Conservation (phyloP, 2,797 vertebrate species). For the Gorsachius magnificus region DNA sequence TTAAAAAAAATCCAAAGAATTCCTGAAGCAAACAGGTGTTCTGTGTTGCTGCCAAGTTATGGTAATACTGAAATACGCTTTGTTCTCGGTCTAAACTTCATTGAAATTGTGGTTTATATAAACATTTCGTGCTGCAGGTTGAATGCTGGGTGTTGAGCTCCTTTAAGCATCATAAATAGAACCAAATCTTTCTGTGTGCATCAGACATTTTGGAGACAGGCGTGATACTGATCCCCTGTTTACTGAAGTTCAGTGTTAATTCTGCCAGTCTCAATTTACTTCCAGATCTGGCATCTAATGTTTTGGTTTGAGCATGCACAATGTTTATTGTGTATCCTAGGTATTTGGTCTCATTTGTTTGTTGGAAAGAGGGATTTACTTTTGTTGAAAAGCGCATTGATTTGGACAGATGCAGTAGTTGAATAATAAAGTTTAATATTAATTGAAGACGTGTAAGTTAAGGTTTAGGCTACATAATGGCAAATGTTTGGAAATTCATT, state of each 20-base stretch:
- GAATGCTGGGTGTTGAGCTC: not conserved
- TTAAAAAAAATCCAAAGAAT: not conserved
- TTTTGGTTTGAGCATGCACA: not conserved
- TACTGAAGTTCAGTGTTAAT: not conserved
- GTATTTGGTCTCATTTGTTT: not conserved
- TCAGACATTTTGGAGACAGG: not conserved
- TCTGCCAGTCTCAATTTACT: not conserved
- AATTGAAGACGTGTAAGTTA: not conserved
- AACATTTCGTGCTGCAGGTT: not conserved
- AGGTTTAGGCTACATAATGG: not conserved
- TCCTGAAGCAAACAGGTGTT: not conserved
- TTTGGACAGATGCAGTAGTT: not conserved
- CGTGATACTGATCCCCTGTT: accelerated
- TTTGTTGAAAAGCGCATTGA: not conserved
- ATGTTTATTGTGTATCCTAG: not conserved
- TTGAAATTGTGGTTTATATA: not conserved
- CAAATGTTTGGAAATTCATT: not conserved
- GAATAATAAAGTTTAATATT: not conserved
- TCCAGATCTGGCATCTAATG: not conserved
- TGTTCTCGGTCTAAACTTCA: accelerated
- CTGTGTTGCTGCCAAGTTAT: not conserved
- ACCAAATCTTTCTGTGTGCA: not conserved
- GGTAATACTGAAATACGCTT: not conserved
- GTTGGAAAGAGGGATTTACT: not conserved
- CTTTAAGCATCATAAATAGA: not conserved